Base-by-base conservation (phyloP, 2,113 vertebrate species). In the Petromus typicus region DNA sequence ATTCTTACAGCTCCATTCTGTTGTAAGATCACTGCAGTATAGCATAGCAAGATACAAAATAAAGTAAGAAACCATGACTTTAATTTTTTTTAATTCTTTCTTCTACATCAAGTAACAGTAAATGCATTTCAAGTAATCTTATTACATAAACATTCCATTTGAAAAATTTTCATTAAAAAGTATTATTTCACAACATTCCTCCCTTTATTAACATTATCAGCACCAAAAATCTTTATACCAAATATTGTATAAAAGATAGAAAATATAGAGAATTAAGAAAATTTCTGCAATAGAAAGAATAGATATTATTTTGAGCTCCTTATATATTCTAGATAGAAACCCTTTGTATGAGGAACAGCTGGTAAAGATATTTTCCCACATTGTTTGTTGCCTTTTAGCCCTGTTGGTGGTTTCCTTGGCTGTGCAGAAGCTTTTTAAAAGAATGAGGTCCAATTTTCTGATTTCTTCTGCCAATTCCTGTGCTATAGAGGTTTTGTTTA, bases 21-120 rank as follows among this genome's bases (percentile, higher is more conserved):
- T 45, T 84, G 66, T 81, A 84, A 87, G 18, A 87, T 69, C n/a
- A 23, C 18, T 51, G 13, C 5, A 78, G 10, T 69, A 48, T 48
- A 57, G 91, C 84, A 82, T 6, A 85, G 56, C 3, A 66, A 37
- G 93, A 86, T 94, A 93, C 80, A 94, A 94, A 91, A 3, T 51
- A 10, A 84, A 91, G 34, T 27, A 7, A 79, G 34, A 76, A 69
- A 66, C 83, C 80, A 64, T 86, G 34, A 59, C 3, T 12, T 7
- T 54, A 8, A 80, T 11, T 5, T 25, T 61, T 67, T 16, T 56
- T 96, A 63, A n/a, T 93, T 9, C 27, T 89, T 88, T 23, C 76
- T 63, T 67, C 57, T 6, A 48, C 17, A 84, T 17, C 1, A 34
- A 76, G 43, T 5, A 51, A 2, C 59, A 91, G 67, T 56, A 89